Conservation (phyloP, 2,888 invertebrate genomes). For the Caenorhabditis becei region DNA sequence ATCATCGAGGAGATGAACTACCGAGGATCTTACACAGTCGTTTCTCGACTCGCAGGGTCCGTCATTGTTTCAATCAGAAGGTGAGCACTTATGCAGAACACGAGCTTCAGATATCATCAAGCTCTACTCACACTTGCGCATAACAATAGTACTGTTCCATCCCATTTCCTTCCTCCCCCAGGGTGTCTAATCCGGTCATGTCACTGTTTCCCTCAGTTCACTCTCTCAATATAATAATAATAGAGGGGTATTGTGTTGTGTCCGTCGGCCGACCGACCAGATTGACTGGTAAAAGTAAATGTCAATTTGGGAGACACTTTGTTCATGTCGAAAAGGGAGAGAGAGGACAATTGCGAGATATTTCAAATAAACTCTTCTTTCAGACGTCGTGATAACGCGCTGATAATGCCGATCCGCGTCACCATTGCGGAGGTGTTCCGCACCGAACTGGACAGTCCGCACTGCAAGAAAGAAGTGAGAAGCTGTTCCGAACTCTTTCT, state of each 20-base stretch:
- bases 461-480: constrained; percentile 72
- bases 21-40: constrained; percentile 82
- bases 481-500: too few relatives aligned
- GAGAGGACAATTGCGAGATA: too few relatives aligned
- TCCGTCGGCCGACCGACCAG: constrained; percentile 28
- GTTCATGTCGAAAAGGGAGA: constrained; percentile 15
- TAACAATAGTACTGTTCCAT: not conserved
- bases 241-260: constrained; percentile 44
- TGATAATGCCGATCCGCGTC: constrained; percentile 79
- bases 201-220: constrained; percentile 24
- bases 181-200: constrained; percentile 56
- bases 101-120: too few relatives aligned
- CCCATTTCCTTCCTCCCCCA: not conserved
- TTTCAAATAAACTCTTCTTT: too few relatives aligned
- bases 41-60: constrained; percentile 78
- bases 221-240: constrained; percentile 27
- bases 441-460: constrained; percentile 64
- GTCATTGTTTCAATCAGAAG: constrained; percentile 77
- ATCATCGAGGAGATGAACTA: constrained; percentile 83
- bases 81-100: constrained; percentile 62
- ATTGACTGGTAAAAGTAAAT: constrained; percentile 46
- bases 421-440: constrained; percentile 79
- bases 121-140: too few relatives aligned
- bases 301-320: constrained; percentile 44
- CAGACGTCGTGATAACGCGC: constrained; percentile 78